Evolutionary conservation across 2,113 vertebrate genomes (phyloP).

Genomic region (Antechinus flavipes): DNA sequence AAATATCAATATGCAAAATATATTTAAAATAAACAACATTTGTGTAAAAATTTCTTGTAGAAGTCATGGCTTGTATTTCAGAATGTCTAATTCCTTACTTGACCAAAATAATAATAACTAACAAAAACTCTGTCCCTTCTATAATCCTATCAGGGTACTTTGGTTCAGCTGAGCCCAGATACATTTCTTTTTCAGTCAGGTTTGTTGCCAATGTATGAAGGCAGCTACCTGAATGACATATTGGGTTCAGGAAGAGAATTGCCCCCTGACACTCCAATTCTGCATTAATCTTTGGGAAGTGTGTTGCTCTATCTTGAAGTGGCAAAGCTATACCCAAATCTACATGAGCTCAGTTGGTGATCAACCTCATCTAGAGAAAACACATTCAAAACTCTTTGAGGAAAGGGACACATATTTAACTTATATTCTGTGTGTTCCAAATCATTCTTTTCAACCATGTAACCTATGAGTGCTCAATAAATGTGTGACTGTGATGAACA

Average conservation of each 20-base stretch:
- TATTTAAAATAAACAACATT: slow-evolving; percentile 53
- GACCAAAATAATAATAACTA: background rate
- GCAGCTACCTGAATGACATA: background rate
- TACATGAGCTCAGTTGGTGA: background rate
- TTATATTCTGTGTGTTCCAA: background rate
- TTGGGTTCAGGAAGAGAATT: slow-evolving; percentile 46
- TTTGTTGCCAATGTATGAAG: slow-evolving; percentile 40
- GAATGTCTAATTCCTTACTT: slow-evolving; percentile 16
- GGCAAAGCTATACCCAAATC: background rate
- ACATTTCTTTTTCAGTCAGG: slow-evolving; percentile 11
- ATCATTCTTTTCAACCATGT: background rate
- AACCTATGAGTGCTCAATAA: slow-evolving; percentile 20
- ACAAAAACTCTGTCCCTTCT: background rate
- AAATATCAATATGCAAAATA: slow-evolving; percentile 9
- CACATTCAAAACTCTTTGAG: background rate
- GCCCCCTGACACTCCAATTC: background rate
- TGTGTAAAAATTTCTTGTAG: background rate
- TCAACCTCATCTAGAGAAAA: background rate
- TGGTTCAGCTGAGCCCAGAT: slow-evolving; percentile 14
- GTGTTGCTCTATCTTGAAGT: background rate
- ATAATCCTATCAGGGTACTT: background rate
- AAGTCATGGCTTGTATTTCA: slow-evolving; percentile 17
- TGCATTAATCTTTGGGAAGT: background rate
- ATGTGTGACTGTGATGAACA: background rate
- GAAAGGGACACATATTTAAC: background rate